Conservation (phyloP, 2,888 invertebrate genomes). For the Ditylenchus weischeri region DNA sequence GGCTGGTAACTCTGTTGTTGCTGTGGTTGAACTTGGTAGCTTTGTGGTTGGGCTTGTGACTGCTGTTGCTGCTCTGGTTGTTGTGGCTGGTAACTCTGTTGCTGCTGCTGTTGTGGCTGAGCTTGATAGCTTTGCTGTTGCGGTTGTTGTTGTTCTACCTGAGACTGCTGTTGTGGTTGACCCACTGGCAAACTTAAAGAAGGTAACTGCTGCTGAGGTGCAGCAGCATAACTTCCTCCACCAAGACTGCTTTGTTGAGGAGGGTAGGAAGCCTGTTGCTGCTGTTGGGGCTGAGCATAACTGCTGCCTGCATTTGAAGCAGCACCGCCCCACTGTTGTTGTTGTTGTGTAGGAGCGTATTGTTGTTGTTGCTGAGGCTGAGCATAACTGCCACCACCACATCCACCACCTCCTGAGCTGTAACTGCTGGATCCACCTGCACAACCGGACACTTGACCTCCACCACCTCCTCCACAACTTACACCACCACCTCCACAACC, state of each 20-base stretch:
- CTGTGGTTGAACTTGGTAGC: not conserved
- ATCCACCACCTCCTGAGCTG: not conserved
- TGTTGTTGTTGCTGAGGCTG: too few species aligned
- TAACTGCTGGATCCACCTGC: constrained; percentile 1
- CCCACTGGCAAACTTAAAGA: constrained; percentile 2
- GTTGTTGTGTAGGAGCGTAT: too few species aligned
- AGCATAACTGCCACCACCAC: too few species aligned
- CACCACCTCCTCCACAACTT: not conserved
- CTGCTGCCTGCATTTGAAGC: too few species aligned
- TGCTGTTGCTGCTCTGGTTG: not conserved
- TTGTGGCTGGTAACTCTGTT: not conserved
- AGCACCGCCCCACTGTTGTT: too few species aligned
- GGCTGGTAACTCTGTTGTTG: constrained; percentile 5
- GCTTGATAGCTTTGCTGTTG: not conserved
- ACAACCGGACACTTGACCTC: constrained; percentile 3
- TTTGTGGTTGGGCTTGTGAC: not conserved
- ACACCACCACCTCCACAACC: constrained; percentile 3
- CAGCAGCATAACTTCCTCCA: constrained; percentile 6
- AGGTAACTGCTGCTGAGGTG: constrained; percentile 8
- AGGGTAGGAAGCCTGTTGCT: too few species aligned
- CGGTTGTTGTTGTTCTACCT: not conserved
- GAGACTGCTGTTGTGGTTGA: constrained; percentile 2
- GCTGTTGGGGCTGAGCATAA: too few species aligned
- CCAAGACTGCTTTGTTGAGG: not conserved
- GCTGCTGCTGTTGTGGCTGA: not conserved